Percentiles rank a stretch among this genome's conserved stretches.
Evolutionary conservation across 2,113 vertebrate genomes (phyloP).

Genomic region (Bombycilla garrulus): DNA sequence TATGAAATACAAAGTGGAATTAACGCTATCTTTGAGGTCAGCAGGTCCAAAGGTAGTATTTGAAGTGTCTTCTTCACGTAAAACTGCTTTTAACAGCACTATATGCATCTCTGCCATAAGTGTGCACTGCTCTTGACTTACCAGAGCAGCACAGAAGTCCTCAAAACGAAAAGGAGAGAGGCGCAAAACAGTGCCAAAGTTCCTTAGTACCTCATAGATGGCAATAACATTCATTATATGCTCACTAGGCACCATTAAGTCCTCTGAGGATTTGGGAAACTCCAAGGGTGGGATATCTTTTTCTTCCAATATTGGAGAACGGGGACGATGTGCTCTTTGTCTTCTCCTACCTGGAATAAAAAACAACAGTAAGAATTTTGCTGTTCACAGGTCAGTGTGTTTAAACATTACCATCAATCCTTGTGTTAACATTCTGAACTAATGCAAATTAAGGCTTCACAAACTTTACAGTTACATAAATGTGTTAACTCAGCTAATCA

Average conservation of each 20-base stretch:
- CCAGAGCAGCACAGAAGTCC: conserved; percentile 95
- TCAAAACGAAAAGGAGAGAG: conserved; percentile 97
- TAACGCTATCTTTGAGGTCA: conserved; percentile 96
- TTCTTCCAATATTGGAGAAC: conserved; percentile 91
- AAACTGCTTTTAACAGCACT: conserved; percentile 91
- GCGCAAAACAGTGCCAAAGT: conserved; percentile 94
- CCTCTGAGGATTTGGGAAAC: conserved; percentile 92
- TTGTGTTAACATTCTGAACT: not conserved
- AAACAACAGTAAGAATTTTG: not conserved
- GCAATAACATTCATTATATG: conserved; percentile 92
- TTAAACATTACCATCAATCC: not conserved
- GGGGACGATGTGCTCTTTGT: conserved; percentile 84
- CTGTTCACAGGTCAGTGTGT: not conserved
- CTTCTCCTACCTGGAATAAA: conserved; percentile 84
- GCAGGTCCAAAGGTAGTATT: conserved; percentile 98
- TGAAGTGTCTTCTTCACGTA: conserved; percentile 95
- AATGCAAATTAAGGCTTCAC: not conserved
- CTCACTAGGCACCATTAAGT: conserved; percentile 90
- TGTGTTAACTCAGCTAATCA: not conserved
- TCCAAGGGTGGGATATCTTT: conserved; percentile 90
- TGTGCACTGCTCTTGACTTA: conserved; percentile 95
- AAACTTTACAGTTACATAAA: not conserved
- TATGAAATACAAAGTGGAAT: conserved; percentile 96
- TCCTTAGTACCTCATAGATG: conserved; percentile 94
- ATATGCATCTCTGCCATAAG: conserved; percentile 95